These are phyloP conservation scores for Xiphorhynchus erythropygius DNA, from an alignment of 2,797 vertebrate genomes.

Conservation along the genomic window DNA sequence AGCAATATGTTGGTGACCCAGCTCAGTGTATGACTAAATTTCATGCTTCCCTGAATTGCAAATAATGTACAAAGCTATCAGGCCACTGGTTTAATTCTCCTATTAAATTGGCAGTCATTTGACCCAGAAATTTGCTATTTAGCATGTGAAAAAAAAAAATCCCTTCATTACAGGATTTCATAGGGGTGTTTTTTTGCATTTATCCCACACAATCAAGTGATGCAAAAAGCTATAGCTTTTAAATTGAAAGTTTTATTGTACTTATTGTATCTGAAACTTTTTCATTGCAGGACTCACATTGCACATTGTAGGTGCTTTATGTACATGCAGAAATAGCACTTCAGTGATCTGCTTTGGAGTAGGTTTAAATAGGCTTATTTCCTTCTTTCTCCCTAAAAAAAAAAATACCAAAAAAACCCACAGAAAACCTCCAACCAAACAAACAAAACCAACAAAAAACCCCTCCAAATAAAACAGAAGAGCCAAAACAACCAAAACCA, in stretches of 20 bases:
- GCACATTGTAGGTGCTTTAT: neutral
- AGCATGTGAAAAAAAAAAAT: neutral
- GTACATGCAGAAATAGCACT: neutral
- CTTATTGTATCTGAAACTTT: neutral
- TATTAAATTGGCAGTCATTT: neutral
- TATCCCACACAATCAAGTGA: neutral
- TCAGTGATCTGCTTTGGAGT: neutral
- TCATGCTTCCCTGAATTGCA: slow-evolving; percentile 31
- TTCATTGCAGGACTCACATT: neutral
- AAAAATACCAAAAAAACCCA: neutral
- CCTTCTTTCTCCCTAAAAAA: neutral
- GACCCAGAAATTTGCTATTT: neutral
- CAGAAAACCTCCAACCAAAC: neutral
- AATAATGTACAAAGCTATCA: slow-evolving; percentile 20
- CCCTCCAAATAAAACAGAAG: neutral
- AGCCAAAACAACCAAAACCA: neutral
- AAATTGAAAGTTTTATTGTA: neutral
- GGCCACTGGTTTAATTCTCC: neutral
- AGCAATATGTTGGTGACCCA: neutral
- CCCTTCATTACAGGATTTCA: neutral
- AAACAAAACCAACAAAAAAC: no score
- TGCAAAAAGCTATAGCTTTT: neutral
- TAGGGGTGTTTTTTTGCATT: neutral
- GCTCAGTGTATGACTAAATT: slow-evolving; percentile 8
- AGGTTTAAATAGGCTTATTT: neutral